Evolutionary conservation across 2,797 vertebrate genomes (phyloP).

Genomic region (Melanotaenia pygmaea): DNA sequence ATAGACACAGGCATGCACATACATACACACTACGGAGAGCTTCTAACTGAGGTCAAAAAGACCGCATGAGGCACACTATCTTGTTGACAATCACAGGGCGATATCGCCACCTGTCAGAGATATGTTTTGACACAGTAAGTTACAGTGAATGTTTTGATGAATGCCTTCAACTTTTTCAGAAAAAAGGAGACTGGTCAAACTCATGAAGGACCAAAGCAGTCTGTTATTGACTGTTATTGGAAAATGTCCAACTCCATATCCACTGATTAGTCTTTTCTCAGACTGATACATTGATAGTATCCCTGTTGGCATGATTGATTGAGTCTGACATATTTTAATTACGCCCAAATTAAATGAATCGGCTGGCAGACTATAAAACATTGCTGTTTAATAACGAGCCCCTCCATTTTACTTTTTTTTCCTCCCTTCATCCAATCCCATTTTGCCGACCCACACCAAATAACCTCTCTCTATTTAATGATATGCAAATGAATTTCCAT

Average conservation of each 20-base stretch:
- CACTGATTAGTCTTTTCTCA: conserved; percentile 74
- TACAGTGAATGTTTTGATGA: conserved; percentile 55
- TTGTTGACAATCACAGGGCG: conserved; percentile 53
- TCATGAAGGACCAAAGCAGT: conserved; percentile 60
- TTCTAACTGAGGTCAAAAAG: conserved; percentile 68
- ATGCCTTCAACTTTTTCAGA: conserved; percentile 43
- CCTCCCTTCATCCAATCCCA: conserved; percentile 77
- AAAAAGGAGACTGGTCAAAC: conserved; percentile 59
- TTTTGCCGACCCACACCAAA: conserved; percentile 77
- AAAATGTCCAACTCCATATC: conserved; percentile 67
- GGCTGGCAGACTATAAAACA: conserved; percentile 83
- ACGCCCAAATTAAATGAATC: conserved; percentile 83
- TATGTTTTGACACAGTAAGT: conserved; percentile 48
- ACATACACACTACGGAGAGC: conserved; percentile 59
- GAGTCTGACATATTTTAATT: conserved; percentile 85
- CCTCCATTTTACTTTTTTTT: conserved; percentile 72
- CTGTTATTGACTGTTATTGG: conserved; percentile 71
- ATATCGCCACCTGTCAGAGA: conserved; percentile 69
- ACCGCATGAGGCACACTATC: conserved; percentile 49
- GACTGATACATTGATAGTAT: conserved; percentile 79
- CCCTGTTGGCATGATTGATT: conserved; percentile 81
- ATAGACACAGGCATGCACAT: conserved; percentile 53
- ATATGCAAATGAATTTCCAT: conserved; percentile 86
- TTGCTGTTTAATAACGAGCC: conserved; percentile 82
- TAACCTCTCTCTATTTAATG: conserved; percentile 84